Base-by-base conservation (phyloP, 2,113 vertebrate genomes). In the Bombycilla garrulus region DNA sequence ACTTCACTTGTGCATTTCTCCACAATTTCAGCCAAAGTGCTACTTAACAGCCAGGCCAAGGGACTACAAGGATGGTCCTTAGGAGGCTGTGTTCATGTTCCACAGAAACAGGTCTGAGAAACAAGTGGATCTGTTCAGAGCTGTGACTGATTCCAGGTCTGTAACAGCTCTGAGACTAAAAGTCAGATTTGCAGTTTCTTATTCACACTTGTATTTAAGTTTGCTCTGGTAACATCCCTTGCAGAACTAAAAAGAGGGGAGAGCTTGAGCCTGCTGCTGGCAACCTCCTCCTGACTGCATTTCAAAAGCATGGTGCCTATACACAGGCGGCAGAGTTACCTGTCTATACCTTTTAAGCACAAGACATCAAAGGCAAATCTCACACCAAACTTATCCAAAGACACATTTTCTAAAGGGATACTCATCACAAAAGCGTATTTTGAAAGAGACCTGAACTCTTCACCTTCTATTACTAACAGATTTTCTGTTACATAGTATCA, bases 31-130 rank as follows among this genome's bases (percentile, higher is more conserved):
- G 50, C 10, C 0, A 8, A 81, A 93, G 51, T 0, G 2, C 69
- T 72, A 38, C 15, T 20, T 51, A 44, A 57, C 66, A 87, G 40
- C 44, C 14, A 80, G 79, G 45, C 53, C 53, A 67, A 76, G 33
- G 26, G n/a, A 38, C 51, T 51, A 13, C 2, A 0, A 9, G 4
- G 14, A 35, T 0, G 2, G 29, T 33, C 44, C 40, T 92, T 66
- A 51, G 38, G 60, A 71, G 64, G 26, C 54, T 73, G 23, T 0
- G 1, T 16, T 88, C 45, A 36, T 20, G 11, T 53, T 67, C 25
- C 51, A 42, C 16, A 31, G 45, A 36, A 51, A 73, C 48, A 50
- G 2, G 1, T 16, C 35, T 72, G 21, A 40, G 38, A 72, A 69
- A 35, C 16, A 73, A 84, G 19, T 1, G 0, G 74, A 79, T 65